Conservation (phyloP, 1,140 invertebrate species). For the Bicyclus anynana region DNA sequence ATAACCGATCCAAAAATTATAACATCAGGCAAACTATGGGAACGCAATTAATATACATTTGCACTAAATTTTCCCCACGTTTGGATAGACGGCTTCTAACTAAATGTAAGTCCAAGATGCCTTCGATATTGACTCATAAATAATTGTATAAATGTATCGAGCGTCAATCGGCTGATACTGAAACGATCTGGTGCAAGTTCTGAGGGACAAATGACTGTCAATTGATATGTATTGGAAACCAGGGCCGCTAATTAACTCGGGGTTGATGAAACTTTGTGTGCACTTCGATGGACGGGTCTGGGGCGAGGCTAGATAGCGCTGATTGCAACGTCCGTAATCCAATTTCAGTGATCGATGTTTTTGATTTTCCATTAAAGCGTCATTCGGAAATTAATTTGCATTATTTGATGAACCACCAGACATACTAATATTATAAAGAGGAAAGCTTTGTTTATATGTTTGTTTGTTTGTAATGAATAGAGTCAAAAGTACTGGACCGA, state of each 20-base stretch:
- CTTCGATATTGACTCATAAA: conserved; percentile 11
- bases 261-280: conserved; percentile 13
- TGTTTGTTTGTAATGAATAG: no score
- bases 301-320: conserved; percentile 9
- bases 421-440: no score
- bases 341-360: not conserved
- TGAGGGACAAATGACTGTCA: conserved; percentile 37
- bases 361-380: not conserved
- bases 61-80: no score
- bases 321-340: not conserved
- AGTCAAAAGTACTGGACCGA: no score
- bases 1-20: no score
- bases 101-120: no score
- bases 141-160: conserved; percentile 42
- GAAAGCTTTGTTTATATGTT: no score
- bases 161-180: conserved; percentile 34
- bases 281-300: not conserved
- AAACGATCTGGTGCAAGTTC: conserved; percentile 30
- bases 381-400: no score
- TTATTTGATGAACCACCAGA: no score
- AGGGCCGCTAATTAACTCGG: conserved; percentile 24
- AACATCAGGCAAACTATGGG: no score
- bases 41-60: no score
- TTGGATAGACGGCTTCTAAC: no score
- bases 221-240: conserved; percentile 55